phyloP scores from a whole-genome alignment of 2,797 vertebrate species.

The Pipistrellus pipistrellus region DNA sequence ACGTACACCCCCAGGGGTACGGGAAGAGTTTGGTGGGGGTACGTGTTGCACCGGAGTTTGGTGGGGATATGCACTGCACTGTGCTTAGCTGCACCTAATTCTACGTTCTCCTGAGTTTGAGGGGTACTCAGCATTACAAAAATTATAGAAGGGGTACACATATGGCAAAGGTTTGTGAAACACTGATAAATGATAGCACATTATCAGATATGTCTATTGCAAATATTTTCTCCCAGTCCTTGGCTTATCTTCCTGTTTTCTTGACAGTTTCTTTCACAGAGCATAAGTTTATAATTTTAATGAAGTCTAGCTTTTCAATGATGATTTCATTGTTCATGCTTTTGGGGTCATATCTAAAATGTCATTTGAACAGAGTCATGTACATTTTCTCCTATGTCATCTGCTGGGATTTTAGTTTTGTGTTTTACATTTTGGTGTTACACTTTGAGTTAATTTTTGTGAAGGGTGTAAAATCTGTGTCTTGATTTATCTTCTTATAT shows the following conservation, averaged over 20 bases:
- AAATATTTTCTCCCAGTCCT: background rate
- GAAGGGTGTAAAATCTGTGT: background rate
- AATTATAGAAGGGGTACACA: too few species aligned
- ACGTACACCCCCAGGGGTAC: too few species aligned
- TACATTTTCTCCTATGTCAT: background rate
- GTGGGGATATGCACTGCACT: too few species aligned
- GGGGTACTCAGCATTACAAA: too few species aligned
- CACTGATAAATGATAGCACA: background rate
- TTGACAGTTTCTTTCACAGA: slow-evolving; percentile 15
- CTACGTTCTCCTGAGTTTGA: too few species aligned
- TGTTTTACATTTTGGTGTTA: background rate
- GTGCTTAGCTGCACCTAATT: too few species aligned
- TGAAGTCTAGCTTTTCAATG: background rate
- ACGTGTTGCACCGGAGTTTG: too few species aligned
- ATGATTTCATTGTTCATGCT: background rate
- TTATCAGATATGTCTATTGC: background rate
- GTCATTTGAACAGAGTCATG: background rate
- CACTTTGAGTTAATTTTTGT: slow-evolving; percentile 18
- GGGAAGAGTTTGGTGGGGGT: too few species aligned
- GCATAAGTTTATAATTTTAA: slow-evolving; percentile 41
- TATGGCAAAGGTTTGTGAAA: too few species aligned
- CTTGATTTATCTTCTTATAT: background rate
- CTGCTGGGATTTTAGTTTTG: slow-evolving; percentile 29
- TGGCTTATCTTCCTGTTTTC: background rate
- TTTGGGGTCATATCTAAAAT: slow-evolving; percentile 3